A percentile compares a stretch with the other conserved stretches of the same genome.
Evolutionary conservation across 2,888 invertebrate genomes (phyloP).

Genomic region (Meandrusa payeni): DNA sequence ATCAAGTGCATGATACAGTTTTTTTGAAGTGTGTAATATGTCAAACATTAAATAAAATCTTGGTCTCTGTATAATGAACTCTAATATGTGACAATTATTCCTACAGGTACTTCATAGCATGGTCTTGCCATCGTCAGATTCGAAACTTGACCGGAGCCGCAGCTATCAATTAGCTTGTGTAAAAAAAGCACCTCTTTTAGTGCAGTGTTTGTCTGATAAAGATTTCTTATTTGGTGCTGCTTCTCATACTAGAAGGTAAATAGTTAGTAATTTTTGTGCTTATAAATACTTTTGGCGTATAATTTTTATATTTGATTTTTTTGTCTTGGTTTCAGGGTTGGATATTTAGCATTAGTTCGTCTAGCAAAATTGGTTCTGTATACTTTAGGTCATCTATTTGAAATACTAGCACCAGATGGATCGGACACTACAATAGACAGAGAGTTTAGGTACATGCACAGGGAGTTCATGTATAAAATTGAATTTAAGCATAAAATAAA

Average conservation of each 20-base stretch:
- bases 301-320: slow-evolving; percentile 1
- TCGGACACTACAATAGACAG: slow-evolving; percentile 62
- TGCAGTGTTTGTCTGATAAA: slow-evolving; percentile 69
- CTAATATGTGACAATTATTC: not conserved
- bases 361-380: slow-evolving; percentile 94
- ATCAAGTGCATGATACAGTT: too few relatives aligned
- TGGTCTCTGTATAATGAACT: too few relatives aligned
- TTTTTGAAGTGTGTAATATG: too few relatives aligned
- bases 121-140: slow-evolving; percentile 94
- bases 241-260: slow-evolving; percentile 69
- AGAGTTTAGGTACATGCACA: slow-evolving; percentile 60
- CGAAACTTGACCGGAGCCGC: slow-evolving; percentile 84
- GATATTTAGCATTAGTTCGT: slow-evolving; percentile 93
- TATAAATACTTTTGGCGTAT: not conserved
- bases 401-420: slow-evolving; percentile 78
- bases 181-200: slow-evolving; percentile 75
- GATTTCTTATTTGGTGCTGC: slow-evolving; percentile 73
- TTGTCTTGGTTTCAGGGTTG: slow-evolving; percentile 81
- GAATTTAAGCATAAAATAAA: too few relatives aligned
- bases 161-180: slow-evolving; percentile 82
- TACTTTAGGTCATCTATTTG: slow-evolving; percentile 90
- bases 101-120: slow-evolving; percentile 90
- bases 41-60: too few relatives aligned
- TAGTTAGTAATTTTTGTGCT: not conserved
- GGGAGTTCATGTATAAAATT: too few relatives aligned